Conservation (phyloP, 2,113 vertebrate species). For the Meriones unguiculatus region DNA sequence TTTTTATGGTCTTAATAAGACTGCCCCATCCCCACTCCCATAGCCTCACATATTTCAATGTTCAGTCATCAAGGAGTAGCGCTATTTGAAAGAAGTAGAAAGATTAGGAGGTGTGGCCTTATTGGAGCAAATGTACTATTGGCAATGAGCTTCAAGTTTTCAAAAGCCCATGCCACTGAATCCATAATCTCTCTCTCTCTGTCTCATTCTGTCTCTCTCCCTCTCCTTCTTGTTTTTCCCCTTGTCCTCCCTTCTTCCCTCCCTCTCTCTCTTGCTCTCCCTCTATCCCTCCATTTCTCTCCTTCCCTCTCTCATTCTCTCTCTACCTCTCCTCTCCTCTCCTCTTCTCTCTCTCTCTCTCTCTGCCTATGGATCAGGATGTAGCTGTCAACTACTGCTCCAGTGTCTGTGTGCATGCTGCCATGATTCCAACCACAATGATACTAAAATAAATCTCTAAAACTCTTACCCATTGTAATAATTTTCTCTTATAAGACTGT, state of each 20-base stretch:
- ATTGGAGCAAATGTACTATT: not conserved
- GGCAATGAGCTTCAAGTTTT: not conserved
- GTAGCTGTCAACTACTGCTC: not conserved
- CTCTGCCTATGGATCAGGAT: not conserved
- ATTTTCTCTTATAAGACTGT: not conserved
- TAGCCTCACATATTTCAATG: not conserved
- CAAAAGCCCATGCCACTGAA: not conserved
- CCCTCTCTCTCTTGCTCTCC: too few species aligned
- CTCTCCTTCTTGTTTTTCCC: too few species aligned
- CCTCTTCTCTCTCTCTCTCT: not conserved
- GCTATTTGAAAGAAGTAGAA: not conserved
- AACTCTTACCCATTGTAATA: not conserved
- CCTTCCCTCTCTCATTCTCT: too few species aligned
- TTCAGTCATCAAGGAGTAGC: not conserved
- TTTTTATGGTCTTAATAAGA: not conserved
- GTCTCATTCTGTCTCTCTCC: too few species aligned
- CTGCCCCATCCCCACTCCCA: too few species aligned
- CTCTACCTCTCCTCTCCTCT: too few species aligned
- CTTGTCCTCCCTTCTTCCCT: too few species aligned
- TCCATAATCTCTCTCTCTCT: not conserved
- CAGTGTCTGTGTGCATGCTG: not conserved
- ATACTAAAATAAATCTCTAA: not conserved
- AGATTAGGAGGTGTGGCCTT: not conserved
- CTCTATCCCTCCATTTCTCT: too few species aligned
- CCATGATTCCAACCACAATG: not conserved